A percentile compares a stretch with the other conserved stretches of the same genome.
Conservation (phyloP, 2,888 invertebrate genomes). For the Tyria jacobaeae region DNA sequence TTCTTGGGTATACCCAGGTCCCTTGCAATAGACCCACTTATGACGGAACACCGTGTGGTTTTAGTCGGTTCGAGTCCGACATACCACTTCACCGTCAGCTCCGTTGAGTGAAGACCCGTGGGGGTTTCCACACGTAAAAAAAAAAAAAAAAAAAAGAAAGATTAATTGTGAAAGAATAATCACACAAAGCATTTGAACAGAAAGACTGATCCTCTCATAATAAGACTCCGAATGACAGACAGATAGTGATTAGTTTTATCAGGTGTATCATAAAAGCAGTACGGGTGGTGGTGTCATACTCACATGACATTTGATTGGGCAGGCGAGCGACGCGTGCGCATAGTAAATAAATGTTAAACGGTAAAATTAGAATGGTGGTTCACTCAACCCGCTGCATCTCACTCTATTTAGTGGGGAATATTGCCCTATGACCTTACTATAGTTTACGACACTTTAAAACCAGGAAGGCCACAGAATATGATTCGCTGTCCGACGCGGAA, state of each 20-base stretch:
- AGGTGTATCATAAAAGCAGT: conserved; percentile 21
- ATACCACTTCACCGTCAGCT: no score
- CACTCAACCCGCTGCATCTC: conserved; percentile 60
- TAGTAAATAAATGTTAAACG: conserved; percentile 62
- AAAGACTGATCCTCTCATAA: not conserved
- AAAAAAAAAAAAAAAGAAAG: no score
- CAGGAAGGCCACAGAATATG: not conserved
- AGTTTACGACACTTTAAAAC: not conserved
- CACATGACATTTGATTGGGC: conserved; percentile 52
- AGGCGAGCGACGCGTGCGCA: conserved; percentile 43
- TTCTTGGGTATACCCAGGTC: no score
- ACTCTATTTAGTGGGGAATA: conserved; percentile 38
- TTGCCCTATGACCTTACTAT: conserved; percentile 1
- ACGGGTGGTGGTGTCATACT: conserved; percentile 23
- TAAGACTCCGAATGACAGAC: not conserved
- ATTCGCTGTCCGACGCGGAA: not conserved
- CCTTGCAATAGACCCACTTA: no score
- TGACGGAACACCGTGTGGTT: no score
- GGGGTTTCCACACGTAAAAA: no score
- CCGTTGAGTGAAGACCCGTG: no score
- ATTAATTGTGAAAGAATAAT: not conserved
- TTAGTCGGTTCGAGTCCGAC: no score
- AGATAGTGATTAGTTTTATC: not conserved
- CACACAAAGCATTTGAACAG: not conserved
- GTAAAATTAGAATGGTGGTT: conserved; percentile 66